These are phyloP conservation scores for Syritta pipiens DNA, from an alignment of 2,888 invertebrate species.

Conservation along the genomic window DNA sequence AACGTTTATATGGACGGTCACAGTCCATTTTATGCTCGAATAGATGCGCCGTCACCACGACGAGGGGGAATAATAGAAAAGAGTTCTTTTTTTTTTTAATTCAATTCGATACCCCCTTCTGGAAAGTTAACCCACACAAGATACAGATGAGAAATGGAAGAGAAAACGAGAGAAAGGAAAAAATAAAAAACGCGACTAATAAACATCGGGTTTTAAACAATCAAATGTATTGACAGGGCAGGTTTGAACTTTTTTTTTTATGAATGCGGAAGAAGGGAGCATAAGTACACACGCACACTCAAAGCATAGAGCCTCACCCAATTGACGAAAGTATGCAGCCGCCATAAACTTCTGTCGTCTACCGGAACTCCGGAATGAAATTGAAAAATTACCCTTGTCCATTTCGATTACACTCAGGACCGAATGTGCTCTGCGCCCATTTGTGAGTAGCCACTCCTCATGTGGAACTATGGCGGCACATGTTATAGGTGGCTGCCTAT, in stretches of 20 bases:
- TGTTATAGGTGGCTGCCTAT: constrained; percentile 19
- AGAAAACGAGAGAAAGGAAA: background rate
- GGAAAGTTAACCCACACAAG: constrained; percentile 37
- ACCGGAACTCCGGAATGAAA: constrained; percentile 62
- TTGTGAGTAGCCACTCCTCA: constrained; percentile 18
- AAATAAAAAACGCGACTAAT: constrained; percentile 20
- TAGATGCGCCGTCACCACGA: constrained; percentile 37
- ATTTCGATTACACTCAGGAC: constrained; percentile 43
- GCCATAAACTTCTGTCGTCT: constrained; percentile 49
- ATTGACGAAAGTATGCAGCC: background rate
- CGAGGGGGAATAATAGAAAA: constrained; percentile 10
- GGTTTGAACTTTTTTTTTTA: constrained; percentile 2
- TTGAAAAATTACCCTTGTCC: constrained; percentile 68
- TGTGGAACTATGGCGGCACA: constrained; percentile 25
- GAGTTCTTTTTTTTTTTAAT: constrained; percentile 17
- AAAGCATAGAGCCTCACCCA: background rate
- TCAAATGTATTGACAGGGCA: constrained; percentile 50
- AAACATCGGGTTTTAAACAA: constrained; percentile 50
- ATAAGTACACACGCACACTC: background rate
- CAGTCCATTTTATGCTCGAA: constrained; percentile 50
- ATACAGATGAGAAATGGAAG: constrained; percentile 20
- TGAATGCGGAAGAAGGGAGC: constrained; percentile 61
- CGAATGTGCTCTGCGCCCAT: constrained; percentile 4
- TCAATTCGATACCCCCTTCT: constrained; percentile 22
- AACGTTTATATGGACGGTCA: constrained; percentile 45